Evolutionary conservation across 2,113 vertebrate species (phyloP), one percentile per base, ranked within the genome.

Genomic region (Microtus ochrogaster): DNA sequence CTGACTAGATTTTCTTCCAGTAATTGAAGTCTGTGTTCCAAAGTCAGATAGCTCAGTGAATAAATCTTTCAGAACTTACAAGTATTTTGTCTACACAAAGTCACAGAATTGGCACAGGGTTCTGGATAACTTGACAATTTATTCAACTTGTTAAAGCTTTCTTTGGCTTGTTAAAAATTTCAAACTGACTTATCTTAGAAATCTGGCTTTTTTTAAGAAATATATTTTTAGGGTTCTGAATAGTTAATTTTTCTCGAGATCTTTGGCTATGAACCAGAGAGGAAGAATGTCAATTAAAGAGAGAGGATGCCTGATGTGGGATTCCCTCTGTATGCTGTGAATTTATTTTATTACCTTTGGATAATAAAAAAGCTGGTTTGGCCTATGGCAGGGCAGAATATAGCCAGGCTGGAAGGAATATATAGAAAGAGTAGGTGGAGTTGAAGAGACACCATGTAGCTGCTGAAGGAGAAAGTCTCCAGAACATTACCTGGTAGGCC

Each of bases 91-190:
- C 65, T 90, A 26, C 33, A 41, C 26, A 24, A 94, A 93, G 91
- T 22, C n/a, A 86, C 39, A 74, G 22, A 78, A 49, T 90, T 78
- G 91, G n/a, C 55, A 76, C 73, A 28, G 16, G 44, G 73, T 94
- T 96, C 86, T 90, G 26, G 90, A 70, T 47, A 72, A 63, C n/a
- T 90, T 96, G 49, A 52, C 52, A 17, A 85, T 96, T 95, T 84
- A 36, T 90, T 89, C 17, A 92, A 55, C 68, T n/a, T 73, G 26
- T 88, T 73, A 88, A 66, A 52, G 26, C 58, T 63, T 83, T 9
- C 47, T 90, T 93, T n/a, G 74, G 33, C 82, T 90, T 96, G 55
- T 36, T 84, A 77, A 77, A 49, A 52, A 12, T 66, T 96, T 61
- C 65, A 52, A 36, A 66, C 14, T 49, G 47, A 81, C 82, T 89